phyloP scores from a whole-genome alignment of 2,113 vertebrate genomes.

The Passer domesticus region DNA sequence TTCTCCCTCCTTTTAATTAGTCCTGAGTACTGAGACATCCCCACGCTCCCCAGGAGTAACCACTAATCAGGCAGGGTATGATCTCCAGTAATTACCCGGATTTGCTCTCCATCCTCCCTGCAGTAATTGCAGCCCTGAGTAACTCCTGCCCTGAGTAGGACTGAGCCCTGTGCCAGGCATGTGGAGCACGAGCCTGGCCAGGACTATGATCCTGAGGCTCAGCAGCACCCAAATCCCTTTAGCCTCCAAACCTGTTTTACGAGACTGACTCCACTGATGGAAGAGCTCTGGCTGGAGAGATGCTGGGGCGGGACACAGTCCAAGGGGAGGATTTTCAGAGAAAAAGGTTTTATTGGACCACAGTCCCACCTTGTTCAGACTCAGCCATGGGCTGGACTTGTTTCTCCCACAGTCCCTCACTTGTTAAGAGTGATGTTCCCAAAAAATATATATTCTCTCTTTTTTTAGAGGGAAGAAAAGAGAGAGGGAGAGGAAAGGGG shows the following conservation, averaged over 20 bases:
- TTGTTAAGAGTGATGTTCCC: accelerated
- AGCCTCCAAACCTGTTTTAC: not conserved
- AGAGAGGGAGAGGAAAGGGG: no score
- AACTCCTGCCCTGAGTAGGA: not conserved
- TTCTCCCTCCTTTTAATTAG: not conserved
- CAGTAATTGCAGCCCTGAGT: not conserved
- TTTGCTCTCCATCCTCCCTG: not conserved
- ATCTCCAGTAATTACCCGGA: not conserved
- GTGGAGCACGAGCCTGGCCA: not conserved
- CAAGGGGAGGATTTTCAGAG: not conserved
- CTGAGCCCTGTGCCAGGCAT: not conserved
- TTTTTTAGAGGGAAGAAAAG: no score
- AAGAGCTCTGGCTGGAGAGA: not conserved
- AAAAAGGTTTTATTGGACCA: not conserved
- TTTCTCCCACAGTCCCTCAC: no score
- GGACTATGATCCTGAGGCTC: not conserved
- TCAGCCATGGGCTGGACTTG: not conserved
- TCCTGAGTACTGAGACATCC: not conserved
- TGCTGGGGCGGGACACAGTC: not conserved
- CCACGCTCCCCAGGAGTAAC: not conserved
- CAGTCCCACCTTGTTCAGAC: not conserved
- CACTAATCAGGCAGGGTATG: not conserved
- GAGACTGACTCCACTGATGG: not conserved
- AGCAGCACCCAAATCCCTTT: not conserved
- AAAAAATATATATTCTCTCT: not conserved